These are phyloP conservation scores for Lepidochrysops patricia DNA, from an alignment of 2,888 invertebrate genomes.

Conservation along the genomic window DNA sequence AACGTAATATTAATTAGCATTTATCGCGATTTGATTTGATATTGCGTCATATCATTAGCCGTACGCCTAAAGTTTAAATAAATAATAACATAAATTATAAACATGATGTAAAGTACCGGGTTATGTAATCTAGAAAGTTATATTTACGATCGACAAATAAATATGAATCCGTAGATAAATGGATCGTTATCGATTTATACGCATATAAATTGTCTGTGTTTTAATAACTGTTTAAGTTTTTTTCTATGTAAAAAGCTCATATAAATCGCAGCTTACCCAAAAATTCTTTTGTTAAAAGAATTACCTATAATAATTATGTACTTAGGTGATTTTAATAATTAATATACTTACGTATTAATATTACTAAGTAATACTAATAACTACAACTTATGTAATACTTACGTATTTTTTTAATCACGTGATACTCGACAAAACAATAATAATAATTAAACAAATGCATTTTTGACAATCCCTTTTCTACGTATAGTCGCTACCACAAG, in stretches of 20 bases:
- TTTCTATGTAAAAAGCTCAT: background rate
- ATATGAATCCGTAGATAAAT: constrained; percentile 5
- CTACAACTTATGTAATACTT: no score
- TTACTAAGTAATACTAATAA: no score
- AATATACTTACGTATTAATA: no score
- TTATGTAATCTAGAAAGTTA: constrained; percentile 12
- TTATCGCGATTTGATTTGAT: background rate
- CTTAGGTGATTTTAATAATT: no score
- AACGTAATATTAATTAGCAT: background rate
- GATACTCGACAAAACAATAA: no score
- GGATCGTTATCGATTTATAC: constrained; percentile 8
- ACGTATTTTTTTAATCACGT: no score
- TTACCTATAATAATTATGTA: no score
- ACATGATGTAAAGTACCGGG: constrained; percentile 10
- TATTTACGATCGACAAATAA: constrained; percentile 9
- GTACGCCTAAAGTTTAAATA: constrained; percentile 9
- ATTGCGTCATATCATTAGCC: constrained; percentile 7
- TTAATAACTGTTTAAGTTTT: background rate
- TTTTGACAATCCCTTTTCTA: no score
- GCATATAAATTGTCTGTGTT: background rate
- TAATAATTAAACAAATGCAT: no score
- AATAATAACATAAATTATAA: constrained; percentile 13
- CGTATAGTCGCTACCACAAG: no score
- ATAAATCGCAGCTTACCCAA: no score
- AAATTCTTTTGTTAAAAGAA: no score